Evolutionary conservation across 2,888 invertebrate species (phyloP), one percentile per base, ranked within the genome.

Genomic region (Bhutanitis thaidina): DNA sequence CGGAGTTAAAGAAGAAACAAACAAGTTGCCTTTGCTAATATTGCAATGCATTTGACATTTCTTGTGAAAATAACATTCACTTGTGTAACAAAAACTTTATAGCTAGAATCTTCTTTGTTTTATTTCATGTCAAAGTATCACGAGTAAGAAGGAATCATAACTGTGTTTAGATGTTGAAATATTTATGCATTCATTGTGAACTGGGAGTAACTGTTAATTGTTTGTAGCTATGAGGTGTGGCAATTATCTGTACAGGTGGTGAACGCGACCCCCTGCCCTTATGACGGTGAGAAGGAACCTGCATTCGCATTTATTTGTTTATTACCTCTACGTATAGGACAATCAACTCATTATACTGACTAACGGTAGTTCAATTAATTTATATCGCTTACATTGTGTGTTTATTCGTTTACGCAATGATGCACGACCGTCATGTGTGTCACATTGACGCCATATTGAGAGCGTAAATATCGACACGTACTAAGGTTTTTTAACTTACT

Each of bases 171-270:
- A 20, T 27, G 27, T 4, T 20, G 20, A 20, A 20, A 20, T 20
- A 20, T 20, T 20, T 67, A 76, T 67, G 67, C 65, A 73, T 70
- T 65, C 71, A 83, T 77, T 80, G 77, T 74, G 64, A 67, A 62
- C 58, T 60, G 60, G 29, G 36, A 60, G 67, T 85, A 86, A 80
- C 80, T 77, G 80, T 81, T 79, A 67, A 75, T 73, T 69, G 69
- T 65, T 65, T 62, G 64, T 60, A 61, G 54, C 58, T 62, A 71
- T 74, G 77, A 82, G 77, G 77, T 69, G 74, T 77, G 77, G 84
- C 80, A 86, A 88, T 86, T 85, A 86, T 80, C 78, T 74, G 78
- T 78, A 69, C 81, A 82, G 80, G 80, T 85, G 86, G 80, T 79
- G 82, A 85, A 79, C 77, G 74, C 80, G 79, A 80, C 77, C 82